Base-by-base conservation (phyloP, 2,888 invertebrate genomes). In the Fragum whitleyi region DNA sequence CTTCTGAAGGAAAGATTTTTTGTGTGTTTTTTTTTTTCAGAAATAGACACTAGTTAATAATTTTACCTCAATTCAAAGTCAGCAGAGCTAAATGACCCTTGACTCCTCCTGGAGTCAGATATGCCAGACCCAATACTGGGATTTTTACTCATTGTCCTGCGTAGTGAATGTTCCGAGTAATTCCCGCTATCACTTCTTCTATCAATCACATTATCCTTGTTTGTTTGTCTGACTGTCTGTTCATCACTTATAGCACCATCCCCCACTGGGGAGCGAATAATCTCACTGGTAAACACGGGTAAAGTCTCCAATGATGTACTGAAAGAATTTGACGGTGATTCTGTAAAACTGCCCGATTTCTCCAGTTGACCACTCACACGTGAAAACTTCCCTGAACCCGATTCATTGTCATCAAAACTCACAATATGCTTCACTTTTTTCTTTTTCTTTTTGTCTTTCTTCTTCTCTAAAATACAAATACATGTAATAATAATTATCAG, bases 401-500 rank as follows among this genome's bases (percentile, higher is more conserved):
- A 72, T 42, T 95, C 95, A 75, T 96, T 96, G 76, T 96, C 96
- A 90, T 96, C 96, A 93, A 96, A 96, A 53, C 96, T 96, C 79
- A 96, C 96, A 87, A 96, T 95, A 89, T 96, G 95, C n/a, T 95
- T 95, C 26, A 95, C 95, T 67, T 96, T 95, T 92, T 95, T 95
- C 91, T 95, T 95, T 88, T 95, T 95, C 79, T 94, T 94, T 85
- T 95, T 95, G 53, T 94, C 94, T 73, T 93, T 92, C 83, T 90
- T 91, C 57, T 86, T 90, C 53, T 88, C 89, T 89, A 81, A 36
- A 85, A 80, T 36, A 68, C 9, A 9, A 36, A 36, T 6, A 36
- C 70, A 59, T 7, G 14, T n/a, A n/a, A n/a, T n/a, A n/a, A n/a
- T n/a, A n/a, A n/a, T n/a, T n/a, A n/a, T n/a, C n/a, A n/a, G n/a